These are phyloP conservation scores for Boleophthalmus pectinirostris DNA, from an alignment of 2,113 vertebrate genomes.

Conservation along the genomic window DNA sequence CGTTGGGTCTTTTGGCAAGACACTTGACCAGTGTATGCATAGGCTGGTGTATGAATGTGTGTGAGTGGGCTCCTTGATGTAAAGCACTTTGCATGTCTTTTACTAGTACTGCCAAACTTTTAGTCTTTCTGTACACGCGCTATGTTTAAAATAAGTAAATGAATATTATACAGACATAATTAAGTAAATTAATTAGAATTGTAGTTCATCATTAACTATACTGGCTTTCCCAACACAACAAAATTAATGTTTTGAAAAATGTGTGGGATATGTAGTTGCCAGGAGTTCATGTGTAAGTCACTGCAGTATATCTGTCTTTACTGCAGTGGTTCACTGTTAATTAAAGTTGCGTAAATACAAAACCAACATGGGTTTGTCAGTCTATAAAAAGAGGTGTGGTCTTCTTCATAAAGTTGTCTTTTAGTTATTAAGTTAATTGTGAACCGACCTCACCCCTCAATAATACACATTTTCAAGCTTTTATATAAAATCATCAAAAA, in stretches of 20 bases:
- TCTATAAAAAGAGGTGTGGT: conserved; percentile 12
- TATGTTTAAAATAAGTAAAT: neutral
- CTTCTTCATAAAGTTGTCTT: neutral
- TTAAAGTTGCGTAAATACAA: conserved; percentile 9
- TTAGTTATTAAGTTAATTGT: conserved; percentile 2
- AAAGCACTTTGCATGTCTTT: too few species aligned
- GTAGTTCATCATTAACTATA: neutral
- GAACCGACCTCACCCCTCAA: neutral
- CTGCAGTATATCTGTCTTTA: neutral
- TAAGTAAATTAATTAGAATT: neutral
- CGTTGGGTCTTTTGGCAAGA: too few species aligned
- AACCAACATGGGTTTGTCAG: conserved; percentile 13
- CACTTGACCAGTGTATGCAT: too few species aligned
- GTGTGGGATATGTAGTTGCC: neutral
- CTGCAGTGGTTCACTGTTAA: neutral
- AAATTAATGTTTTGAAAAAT: neutral
- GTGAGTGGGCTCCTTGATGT: too few species aligned
- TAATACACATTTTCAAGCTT: neutral
- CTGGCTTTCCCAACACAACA: neutral
- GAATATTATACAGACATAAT: neutral
- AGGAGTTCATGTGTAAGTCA: neutral
- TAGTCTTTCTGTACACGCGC: too few species aligned
- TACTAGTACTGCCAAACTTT: too few species aligned
- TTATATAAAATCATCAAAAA: neutral
- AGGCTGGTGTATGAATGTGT: too few species aligned